Conservation (phyloP, 2,113 vertebrate genomes). For the Mus spicilegus region DNA sequence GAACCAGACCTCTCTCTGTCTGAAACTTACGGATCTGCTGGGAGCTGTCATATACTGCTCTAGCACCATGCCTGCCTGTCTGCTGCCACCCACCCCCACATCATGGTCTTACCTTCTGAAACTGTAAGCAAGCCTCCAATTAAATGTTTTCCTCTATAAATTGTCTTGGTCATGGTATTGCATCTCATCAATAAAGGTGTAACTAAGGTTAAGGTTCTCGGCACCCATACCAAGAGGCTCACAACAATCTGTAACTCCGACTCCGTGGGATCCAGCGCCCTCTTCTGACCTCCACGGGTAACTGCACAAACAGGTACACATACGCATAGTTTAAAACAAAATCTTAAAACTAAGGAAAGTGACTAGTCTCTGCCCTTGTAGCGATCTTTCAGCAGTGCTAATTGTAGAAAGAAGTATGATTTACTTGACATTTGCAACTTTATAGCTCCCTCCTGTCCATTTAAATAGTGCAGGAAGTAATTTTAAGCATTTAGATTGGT, state of each 20-base stretch:
- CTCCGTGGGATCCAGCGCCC: background rate
- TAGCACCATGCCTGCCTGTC: background rate
- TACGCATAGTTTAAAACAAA: background rate
- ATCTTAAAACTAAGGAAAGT: background rate
- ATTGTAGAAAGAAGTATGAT: background rate
- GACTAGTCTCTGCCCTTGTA: background rate
- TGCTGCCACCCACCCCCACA: background rate
- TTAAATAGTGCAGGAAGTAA: background rate
- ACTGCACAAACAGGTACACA: background rate
- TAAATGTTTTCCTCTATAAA: background rate
- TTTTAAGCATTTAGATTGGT: constrained; percentile 17
- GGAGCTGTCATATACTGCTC: background rate
- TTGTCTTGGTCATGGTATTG: background rate
- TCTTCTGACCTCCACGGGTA: background rate
- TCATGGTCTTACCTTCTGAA: background rate
- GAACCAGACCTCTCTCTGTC: background rate
- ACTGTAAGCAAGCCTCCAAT: background rate
- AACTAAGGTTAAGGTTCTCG: background rate
- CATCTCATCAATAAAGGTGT: background rate
- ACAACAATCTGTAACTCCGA: background rate
- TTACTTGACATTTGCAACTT: constrained; percentile 40
- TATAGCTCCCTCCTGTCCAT: constrained; percentile 33
- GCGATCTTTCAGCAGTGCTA: background rate
- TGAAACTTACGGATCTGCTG: background rate
- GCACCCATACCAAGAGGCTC: background rate